Conservation (phyloP, 2,797 vertebrate species). For the Eulemur mongoz region DNA sequence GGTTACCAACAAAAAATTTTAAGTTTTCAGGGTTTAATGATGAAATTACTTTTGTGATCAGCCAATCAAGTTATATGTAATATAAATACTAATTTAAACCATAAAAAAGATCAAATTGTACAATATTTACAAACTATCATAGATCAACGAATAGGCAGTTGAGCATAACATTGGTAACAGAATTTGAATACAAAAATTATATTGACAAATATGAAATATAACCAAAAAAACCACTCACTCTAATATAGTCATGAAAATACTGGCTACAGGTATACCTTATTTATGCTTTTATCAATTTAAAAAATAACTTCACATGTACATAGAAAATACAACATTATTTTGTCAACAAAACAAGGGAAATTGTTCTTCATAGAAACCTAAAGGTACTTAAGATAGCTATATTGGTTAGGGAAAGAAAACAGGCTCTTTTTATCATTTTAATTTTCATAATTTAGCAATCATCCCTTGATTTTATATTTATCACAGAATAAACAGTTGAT, state of each 20-base stretch:
- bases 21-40: slow-evolving; percentile 55
- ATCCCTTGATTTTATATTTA: not conserved
- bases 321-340: slow-evolving; percentile 35
- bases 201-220: slow-evolving; percentile 61
- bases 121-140: slow-evolving; percentile 76
- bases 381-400: not conserved
- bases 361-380: slow-evolving; percentile 32
- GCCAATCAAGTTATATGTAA: slow-evolving; percentile 66
- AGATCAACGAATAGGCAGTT: slow-evolving; percentile 53
- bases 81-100: slow-evolving; percentile 73
- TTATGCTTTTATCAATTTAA: slow-evolving; percentile 56
- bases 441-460: not conserved
- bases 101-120: slow-evolving; percentile 71
- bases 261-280: slow-evolving; percentile 39
- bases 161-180: slow-evolving; percentile 60
- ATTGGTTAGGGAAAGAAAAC: not conserved
- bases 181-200: slow-evolving; percentile 65
- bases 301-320: slow-evolving; percentile 51
- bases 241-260: slow-evolving; percentile 38
- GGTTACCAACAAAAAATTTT: slow-evolving; percentile 22
- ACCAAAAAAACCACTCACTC: slow-evolving; percentile 2
- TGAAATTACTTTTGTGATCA: slow-evolving; percentile 64
- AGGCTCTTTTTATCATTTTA: not conserved
- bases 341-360: slow-evolving; percentile 31
- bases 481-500: not conserved